Evolutionary conservation across 2,888 invertebrate genomes (phyloP).

Genomic region (Nipponacmea schrenckii): DNA sequence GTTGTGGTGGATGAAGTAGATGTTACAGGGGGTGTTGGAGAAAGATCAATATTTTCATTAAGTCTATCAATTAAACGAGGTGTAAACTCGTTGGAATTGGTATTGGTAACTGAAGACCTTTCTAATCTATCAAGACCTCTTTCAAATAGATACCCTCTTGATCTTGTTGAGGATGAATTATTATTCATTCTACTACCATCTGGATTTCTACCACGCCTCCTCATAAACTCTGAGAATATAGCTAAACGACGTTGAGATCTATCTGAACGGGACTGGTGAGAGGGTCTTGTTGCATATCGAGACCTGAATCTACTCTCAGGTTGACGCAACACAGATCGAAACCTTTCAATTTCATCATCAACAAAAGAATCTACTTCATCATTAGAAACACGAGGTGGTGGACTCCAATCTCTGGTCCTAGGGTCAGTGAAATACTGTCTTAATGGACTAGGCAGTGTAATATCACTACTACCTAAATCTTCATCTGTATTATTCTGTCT

Average conservation of each 20-base stretch:
- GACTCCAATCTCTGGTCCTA: conserved; percentile 14
- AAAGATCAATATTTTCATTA: neutral
- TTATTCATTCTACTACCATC: neutral
- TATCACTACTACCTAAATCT: neutral
- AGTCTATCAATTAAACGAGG: neutral
- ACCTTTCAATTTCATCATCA: conserved; percentile 10
- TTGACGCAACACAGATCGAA: neutral
- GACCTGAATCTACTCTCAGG: neutral
- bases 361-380: conserved; percentile 20
- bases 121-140: neutral
- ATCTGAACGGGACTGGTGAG: neutral
- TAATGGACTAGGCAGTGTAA: neutral
- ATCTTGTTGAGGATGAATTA: neutral
- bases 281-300: neutral
- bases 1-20: neutral
- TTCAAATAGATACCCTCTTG: neutral
- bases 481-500: too few species aligned
- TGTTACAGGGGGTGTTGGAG: neutral
- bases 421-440: neutral
- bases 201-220: neutral
- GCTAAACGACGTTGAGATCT: neutral
- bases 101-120: neutral
- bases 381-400: conserved; percentile 25
- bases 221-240: neutral
- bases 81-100: neutral